phyloP scores from a whole-genome alignment of 2,113 vertebrate genomes.

The Tenrec ecaudatus region DNA sequence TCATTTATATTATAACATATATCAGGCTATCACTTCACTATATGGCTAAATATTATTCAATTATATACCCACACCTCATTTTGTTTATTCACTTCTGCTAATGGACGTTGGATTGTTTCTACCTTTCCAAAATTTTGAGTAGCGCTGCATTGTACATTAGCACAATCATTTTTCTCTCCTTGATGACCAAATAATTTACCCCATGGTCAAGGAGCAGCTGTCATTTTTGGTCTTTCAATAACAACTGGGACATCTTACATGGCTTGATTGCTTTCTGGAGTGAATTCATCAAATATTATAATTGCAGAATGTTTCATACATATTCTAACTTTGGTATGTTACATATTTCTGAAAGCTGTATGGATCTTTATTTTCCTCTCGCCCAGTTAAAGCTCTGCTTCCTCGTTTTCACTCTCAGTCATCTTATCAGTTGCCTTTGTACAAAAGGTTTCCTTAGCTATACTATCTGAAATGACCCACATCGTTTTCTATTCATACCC shows the following conservation, averaged over 20 bases:
- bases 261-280: background rate
- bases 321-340: background rate
- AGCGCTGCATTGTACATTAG: background rate
- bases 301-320: background rate
- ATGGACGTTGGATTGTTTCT: background rate
- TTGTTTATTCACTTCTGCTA: background rate
- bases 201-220: no score
- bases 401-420: background rate
- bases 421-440: background rate
- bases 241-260: background rate
- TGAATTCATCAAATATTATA: background rate
- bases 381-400: background rate
- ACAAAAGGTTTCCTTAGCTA: background rate
- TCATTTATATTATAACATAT: background rate
- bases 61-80: background rate
- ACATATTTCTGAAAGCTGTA: background rate
- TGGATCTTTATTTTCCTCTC: background rate
- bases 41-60: background rate
- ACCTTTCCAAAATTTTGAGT: background rate
- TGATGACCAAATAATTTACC: background rate
- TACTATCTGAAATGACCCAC: no score
- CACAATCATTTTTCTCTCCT: background rate
- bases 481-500: background rate
- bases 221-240: background rate
- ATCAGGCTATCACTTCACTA: background rate